phyloP scores from a whole-genome alignment of 2,888 invertebrate species.

The Cremastobaeus sp. region DNA sequence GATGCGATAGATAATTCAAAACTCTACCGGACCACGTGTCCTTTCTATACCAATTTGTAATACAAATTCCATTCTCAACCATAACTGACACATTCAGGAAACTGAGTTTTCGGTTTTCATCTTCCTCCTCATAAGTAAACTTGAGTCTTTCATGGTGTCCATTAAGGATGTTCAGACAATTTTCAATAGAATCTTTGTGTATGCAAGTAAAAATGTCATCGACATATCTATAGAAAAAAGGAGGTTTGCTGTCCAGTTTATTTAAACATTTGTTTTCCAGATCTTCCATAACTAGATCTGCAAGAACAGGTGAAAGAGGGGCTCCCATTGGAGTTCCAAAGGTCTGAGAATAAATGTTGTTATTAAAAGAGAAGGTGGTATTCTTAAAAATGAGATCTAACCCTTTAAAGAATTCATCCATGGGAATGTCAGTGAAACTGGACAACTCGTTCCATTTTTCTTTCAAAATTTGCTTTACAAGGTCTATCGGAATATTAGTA shows the following conservation, averaged over 20 bases:
- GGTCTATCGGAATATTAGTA: not conserved
- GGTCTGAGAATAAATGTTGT: not conserved
- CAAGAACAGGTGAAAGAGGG: not conserved
- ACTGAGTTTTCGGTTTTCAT: too few species aligned
- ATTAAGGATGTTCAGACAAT: too few species aligned
- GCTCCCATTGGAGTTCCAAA: constrained; percentile 1
- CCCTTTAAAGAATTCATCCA: not conserved
- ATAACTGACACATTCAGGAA: too few species aligned
- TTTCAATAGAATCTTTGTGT: too few species aligned
- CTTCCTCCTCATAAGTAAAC: too few species aligned
- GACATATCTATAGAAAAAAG: too few species aligned
- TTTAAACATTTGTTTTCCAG: too few species aligned
- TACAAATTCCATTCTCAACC: too few species aligned
- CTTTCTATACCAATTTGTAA: not conserved
- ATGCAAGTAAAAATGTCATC: too few species aligned
- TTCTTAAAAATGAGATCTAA: not conserved
- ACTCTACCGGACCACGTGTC: not conserved
- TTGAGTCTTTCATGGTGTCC: too few species aligned
- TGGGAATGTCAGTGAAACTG: not conserved
- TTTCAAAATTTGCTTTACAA: not conserved
- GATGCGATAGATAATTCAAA: not conserved
- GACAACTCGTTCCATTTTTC: not conserved
- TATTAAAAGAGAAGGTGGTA: not conserved
- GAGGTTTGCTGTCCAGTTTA: too few species aligned
- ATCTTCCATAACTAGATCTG: not conserved